Evolutionary conservation across 1,140 invertebrate species (phyloP).

Genomic region (Cyphomyrmex costatus): DNA sequence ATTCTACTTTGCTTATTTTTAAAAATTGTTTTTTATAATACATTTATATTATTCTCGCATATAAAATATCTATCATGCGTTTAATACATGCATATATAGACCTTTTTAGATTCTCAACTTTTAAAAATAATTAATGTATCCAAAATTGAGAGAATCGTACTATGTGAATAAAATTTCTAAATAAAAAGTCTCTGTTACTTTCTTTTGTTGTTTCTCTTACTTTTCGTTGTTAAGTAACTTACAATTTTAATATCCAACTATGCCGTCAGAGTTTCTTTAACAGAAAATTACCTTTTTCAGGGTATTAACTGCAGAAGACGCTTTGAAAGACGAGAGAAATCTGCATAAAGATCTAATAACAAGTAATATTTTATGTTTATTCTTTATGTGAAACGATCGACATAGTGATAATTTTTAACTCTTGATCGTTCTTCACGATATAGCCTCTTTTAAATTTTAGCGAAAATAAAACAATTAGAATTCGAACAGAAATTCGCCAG

Average conservation of each 20-base stretch:
- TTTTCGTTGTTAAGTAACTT: neutral
- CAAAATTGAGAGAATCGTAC: neutral
- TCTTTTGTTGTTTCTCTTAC: no score
- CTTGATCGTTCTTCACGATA: neutral
- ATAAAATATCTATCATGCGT: neutral
- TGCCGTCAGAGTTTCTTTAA: constrained; percentile 2
- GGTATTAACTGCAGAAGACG: constrained; percentile 25
- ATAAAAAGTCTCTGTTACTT: no score
- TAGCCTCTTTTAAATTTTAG: neutral
- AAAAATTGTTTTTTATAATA: constrained; percentile 9
- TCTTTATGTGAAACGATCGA: neutral
- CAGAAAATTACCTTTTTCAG: constrained; percentile 34
- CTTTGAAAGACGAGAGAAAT: constrained; percentile 24
- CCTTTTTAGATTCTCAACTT: neutral
- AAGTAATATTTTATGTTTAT: neutral
- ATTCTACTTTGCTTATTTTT: neutral
- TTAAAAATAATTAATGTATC: neutral
- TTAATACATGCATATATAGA: neutral
- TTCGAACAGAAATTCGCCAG: neutral
- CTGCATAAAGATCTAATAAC: constrained; percentile 37
- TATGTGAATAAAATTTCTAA: neutral
- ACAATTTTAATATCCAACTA: constrained; percentile 38
- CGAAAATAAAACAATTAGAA: neutral
- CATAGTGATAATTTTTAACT: constrained; percentile 16
- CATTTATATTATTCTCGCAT: neutral